A percentile compares a stretch with the other conserved stretches of the same genome.
Evolutionary conservation across 2,888 invertebrate species (phyloP).

Genomic region (Acleris literana): DNA sequence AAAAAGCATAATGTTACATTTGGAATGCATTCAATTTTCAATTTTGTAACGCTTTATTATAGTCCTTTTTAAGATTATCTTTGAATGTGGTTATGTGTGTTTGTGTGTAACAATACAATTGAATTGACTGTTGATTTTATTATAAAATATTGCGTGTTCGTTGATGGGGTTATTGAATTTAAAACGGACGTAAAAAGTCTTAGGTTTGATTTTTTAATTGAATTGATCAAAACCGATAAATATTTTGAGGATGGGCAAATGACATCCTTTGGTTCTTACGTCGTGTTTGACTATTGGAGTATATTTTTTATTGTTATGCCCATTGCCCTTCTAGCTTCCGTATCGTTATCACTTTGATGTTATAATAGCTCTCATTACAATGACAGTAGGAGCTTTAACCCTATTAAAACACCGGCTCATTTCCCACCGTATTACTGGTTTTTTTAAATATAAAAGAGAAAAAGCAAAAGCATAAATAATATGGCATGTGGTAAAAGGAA

Average conservation of each 20-base stretch:
- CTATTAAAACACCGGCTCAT: too few relatives aligned
- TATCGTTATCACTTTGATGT: too few relatives aligned
- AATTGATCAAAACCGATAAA: background rate
- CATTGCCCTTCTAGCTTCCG: too few relatives aligned
- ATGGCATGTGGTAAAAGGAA: too few relatives aligned
- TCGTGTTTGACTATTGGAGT: too few relatives aligned
- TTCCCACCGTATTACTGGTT: too few relatives aligned
- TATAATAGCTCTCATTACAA: too few relatives aligned
- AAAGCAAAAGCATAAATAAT: too few relatives aligned
- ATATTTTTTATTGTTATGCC: too few relatives aligned
- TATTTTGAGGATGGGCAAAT: background rate
- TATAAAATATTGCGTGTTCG: conserved; percentile 30
- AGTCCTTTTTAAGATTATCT: background rate
- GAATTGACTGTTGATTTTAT: conserved; percentile 50
- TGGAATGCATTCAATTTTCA: background rate
- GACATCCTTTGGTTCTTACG: background rate
- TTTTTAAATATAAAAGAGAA: too few relatives aligned
- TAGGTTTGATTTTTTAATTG: background rate
- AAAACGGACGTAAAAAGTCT: background rate
- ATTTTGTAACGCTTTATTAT: background rate
- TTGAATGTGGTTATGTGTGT: conserved; percentile 36
- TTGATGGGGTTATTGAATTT: conserved; percentile 14
- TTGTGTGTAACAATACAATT: conserved; percentile 45
- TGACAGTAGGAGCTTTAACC: too few relatives aligned
- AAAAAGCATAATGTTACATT: background rate